Percentiles rank a stretch among this genome's conserved stretches.
These are phyloP conservation scores for Pseudopipra pipra DNA, from an alignment of 2,113 vertebrate species.

Conservation along the genomic window DNA sequence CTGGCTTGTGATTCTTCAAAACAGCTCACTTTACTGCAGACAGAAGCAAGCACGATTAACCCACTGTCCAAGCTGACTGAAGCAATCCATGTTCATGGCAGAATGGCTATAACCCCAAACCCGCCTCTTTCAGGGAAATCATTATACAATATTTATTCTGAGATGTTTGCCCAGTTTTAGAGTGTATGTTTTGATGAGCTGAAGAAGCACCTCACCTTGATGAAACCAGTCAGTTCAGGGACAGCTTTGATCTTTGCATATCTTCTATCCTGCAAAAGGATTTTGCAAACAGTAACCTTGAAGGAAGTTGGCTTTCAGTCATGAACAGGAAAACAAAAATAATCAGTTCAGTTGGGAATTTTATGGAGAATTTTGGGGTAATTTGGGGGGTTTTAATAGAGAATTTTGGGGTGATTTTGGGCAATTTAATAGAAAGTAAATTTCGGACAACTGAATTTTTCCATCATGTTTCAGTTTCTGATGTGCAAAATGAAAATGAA, in stretches of 20 bases:
- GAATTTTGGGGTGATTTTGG: background rate
- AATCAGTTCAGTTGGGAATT: background rate
- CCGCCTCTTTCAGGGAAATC: background rate
- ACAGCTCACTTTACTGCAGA: background rate
- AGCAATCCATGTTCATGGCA: background rate
- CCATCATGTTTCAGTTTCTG: background rate
- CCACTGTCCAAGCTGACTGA: background rate
- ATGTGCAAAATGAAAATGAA: background rate
- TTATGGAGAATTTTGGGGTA: background rate
- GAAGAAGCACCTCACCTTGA: background rate
- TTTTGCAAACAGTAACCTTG: conserved; percentile 21
- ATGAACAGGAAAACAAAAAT: background rate
- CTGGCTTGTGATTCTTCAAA: background rate
- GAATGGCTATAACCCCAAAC: background rate
- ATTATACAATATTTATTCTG: background rate
- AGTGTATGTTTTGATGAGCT: background rate
- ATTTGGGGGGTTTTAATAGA: background rate
- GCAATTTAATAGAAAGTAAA: background rate
- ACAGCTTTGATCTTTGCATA: conserved; percentile 28
- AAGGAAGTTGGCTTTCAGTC: conserved; percentile 23
- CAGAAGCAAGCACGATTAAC: background rate
- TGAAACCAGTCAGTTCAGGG: background rate
- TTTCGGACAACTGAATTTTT: background rate
- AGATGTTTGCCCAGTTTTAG: background rate
- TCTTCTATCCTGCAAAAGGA: background rate